Evolutionary conservation across 2,113 vertebrate species (phyloP), one percentile per base, ranked within the genome.

Genomic region (Pithys albifrons): DNA sequence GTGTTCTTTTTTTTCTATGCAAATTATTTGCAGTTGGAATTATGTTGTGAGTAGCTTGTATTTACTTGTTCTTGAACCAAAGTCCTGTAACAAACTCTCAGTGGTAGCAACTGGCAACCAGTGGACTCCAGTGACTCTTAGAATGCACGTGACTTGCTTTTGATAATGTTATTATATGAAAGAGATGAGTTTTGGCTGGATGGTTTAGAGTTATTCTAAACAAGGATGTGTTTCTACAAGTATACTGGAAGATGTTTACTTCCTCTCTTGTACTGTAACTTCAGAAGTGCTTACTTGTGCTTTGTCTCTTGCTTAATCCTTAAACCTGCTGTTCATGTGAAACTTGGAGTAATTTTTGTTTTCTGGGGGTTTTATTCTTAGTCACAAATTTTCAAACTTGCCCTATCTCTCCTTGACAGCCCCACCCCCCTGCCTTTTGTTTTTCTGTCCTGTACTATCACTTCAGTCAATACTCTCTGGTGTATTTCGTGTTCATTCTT

Each of bases 351-450:
- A 55, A 6, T 54, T 55, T 83, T 35, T 33, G 18, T 9, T 16
- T 75, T 24, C 22, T 8, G 5, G 7, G 5, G 2, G 2, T 23
- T 59, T 85, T 4, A 24, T 7, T 71, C 64, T 39, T n/a, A 62
- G 33, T 23, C 3, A 13, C 6, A 74, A 65, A 6, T 74, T 78
- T 65, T 65, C 19, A 72, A 19, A 31, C 19, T 43, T 59, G 14
- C 29, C 29, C 24, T 4, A 22, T 28, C 1, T 35, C 9, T 20
- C 5, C 17, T 6, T 48, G 39, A 27, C 9, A 8, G 18, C 2
- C 6, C 3, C 4, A 2, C 4, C 1, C 12, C 2, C 0, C 1
- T 8, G 13, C 1, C 7, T 46, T n/a, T n/a, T 28, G 12, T 27
- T 87, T 58, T 59, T 54, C 18, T 27, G 22, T 57, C 19, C 15